Conservation (phyloP, 1,140 invertebrate genomes). For the Trichonephila clavipes region DNA sequence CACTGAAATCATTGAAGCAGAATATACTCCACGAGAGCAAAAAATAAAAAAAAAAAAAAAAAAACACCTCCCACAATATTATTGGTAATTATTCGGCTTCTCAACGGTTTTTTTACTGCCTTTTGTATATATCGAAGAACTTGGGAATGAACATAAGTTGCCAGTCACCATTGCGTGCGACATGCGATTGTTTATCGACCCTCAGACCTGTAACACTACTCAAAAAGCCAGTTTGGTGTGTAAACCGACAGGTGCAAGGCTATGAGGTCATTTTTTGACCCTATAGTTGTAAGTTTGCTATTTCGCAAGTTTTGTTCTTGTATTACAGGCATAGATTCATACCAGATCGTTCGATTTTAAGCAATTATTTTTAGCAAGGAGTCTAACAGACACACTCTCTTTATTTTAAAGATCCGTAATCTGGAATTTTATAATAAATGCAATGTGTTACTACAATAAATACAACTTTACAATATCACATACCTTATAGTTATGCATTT, state of each 20-base stretch:
- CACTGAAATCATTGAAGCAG: background rate
- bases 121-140: background rate
- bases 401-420: too few relatives aligned
- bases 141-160: constrained; percentile 61
- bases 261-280: constrained; percentile 70
- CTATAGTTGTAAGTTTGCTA: constrained; percentile 38
- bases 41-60: background rate
- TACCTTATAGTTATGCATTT: too few relatives aligned
- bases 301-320: background rate
- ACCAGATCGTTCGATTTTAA: background rate
- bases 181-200: constrained; percentile 63
- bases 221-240: constrained; percentile 30
- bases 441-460: too few relatives aligned
- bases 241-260: constrained; percentile 54
- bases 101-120: background rate
- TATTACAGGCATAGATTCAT: background rate
- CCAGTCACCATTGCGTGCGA: constrained; percentile 54
- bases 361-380: background rate
- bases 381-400: too few relatives aligned
- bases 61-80: background rate
- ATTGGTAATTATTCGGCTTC: constrained; percentile 47
- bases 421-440: too few relatives aligned
- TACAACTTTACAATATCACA: too few relatives aligned
- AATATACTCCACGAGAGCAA: background rate
- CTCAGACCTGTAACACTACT: constrained; percentile 23